Conservation (phyloP, 2,888 invertebrate species). For the Tenthredo mesomela region DNA sequence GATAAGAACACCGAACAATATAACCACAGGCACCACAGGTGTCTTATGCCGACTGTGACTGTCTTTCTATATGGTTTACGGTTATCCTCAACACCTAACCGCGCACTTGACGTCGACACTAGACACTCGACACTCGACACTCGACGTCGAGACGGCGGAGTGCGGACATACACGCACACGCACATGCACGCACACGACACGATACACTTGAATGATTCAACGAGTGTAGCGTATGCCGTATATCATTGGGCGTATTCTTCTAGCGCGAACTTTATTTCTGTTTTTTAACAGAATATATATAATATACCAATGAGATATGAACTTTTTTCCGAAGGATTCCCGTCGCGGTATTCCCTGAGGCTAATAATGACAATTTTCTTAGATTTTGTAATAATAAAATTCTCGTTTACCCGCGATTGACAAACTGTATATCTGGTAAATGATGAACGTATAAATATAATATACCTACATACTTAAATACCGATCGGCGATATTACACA, state of each 20-base stretch:
- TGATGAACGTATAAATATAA: background rate
- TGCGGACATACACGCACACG: background rate
- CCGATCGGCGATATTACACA: constrained; percentile 6
- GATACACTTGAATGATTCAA: background rate
- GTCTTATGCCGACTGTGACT: background rate
- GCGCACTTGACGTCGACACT: background rate
- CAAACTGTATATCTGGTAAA: background rate
- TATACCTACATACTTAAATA: background rate
- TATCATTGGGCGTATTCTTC: background rate
- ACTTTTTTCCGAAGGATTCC: background rate
- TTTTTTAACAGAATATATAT: background rate
- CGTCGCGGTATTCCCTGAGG: background rate
- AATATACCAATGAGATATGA: background rate
- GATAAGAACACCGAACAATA: background rate
- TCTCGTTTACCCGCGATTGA: background rate
- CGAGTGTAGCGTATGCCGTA: background rate
- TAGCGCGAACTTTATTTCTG: background rate
- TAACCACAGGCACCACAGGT: constrained; percentile 8
- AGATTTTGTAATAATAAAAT: background rate
- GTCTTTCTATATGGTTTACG: background rate
- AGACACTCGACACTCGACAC: too few species aligned
- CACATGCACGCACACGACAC: background rate
- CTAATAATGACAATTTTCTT: background rate
- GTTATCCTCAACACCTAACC: background rate
- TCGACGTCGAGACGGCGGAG: background rate